phyloP scores from a whole-genome alignment of 2,888 invertebrate genomes.

The Eremobia ochroleuca region DNA sequence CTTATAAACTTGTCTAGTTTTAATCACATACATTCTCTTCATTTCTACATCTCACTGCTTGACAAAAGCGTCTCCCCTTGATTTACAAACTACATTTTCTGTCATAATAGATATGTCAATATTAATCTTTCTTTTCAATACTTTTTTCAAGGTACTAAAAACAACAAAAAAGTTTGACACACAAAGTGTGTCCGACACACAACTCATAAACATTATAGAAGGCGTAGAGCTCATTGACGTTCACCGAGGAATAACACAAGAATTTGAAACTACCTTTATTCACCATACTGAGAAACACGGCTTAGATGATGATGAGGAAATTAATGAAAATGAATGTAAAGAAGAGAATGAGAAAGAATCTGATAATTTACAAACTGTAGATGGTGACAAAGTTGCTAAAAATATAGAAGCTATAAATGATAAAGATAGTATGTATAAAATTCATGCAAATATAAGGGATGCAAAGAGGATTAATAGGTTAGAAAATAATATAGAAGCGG shows the following conservation, averaged over 20 bases:
- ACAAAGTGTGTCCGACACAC: slow-evolving; percentile 83
- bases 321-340: background rate
- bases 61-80: too few relatives aligned
- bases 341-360: background rate
- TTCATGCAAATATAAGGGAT: slow-evolving; percentile 17
- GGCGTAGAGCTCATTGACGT: slow-evolving; percentile 77
- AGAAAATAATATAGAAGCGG: slow-evolving; percentile 19
- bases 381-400: background rate
- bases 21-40: background rate
- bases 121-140: background rate
- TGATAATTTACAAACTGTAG: background rate
- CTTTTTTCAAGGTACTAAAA: slow-evolving; percentile 70
- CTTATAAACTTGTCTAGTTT: too few relatives aligned
- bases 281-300: slow-evolving; percentile 43
- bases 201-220: slow-evolving; percentile 81
- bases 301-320: background rate
- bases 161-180: slow-evolving; percentile 79
- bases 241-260: slow-evolving; percentile 77
- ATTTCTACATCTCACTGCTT: background rate
- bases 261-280: slow-evolving; percentile 75
- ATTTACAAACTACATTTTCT: background rate
- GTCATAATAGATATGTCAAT: background rate
- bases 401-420: background rate
- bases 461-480: background rate
- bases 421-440: slow-evolving; percentile 8